These are phyloP conservation scores for Heterohyrax brucei DNA, from an alignment of 2,797 vertebrate genomes.

Conservation along the genomic window DNA sequence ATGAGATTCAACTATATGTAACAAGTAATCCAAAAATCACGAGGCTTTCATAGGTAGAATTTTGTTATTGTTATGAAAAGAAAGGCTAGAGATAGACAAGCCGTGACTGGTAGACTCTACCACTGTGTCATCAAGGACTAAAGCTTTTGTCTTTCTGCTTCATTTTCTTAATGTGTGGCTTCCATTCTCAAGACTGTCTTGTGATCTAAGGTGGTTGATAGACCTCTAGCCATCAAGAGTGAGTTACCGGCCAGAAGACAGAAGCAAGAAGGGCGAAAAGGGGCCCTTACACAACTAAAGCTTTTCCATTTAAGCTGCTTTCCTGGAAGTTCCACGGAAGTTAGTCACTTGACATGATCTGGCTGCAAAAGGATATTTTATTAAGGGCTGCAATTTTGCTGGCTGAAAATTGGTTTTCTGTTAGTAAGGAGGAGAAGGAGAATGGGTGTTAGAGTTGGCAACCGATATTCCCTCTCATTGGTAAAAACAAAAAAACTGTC, in stretches of 20 bases:
- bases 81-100: background rate
- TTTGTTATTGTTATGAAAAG: background rate
- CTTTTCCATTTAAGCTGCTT: background rate
- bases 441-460: background rate
- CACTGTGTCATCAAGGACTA: background rate
- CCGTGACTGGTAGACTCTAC: background rate
- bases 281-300: background rate
- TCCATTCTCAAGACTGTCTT: background rate
- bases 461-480: background rate
- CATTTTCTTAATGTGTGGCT: background rate
- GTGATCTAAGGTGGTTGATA: background rate
- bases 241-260: slow-evolving; percentile 17
- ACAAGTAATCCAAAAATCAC: slow-evolving; percentile 43
- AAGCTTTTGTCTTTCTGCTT: background rate
- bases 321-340: background rate
- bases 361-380: slow-evolving; percentile 37
- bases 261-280: background rate
- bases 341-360: background rate
- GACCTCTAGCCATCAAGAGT: background rate
- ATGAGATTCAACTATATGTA: slow-evolving; percentile 8
- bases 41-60: slow-evolving; percentile 7
- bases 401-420: background rate
- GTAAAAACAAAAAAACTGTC: background rate
- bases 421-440: slow-evolving; percentile 21
- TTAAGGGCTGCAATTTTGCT: background rate